Base-by-base conservation (phyloP, 2,113 vertebrate genomes). In the Heteronetta atricapilla region DNA sequence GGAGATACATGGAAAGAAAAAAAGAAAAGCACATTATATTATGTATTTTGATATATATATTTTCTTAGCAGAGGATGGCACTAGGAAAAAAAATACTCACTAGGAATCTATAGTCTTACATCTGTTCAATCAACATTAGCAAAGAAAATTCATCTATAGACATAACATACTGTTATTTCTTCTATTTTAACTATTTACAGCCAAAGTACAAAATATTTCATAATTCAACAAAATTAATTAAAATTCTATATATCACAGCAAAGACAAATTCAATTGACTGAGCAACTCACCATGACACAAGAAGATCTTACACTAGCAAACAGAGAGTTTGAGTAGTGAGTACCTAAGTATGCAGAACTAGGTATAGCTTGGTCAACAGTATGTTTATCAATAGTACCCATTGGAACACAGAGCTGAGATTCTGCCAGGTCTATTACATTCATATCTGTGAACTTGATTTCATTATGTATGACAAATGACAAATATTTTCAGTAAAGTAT, bases 181-280 rank as follows among this genome's bases (percentile, higher is more conserved):
- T 77, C 75, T 74, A 34, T 69, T 94, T 85, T 85, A 78, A 50
- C n/a, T 77, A 40, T 77, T 95, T 89, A 70, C 21, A 81, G 64
- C 4, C 10, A 89, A 6, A 26, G 13, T 19, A 20, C 11, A 89
- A 91, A 92, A 67, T 75, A 84, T 59, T 69, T 87, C 26, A 48
- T 52, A 44, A 64, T 60, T 89, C 20, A 62, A 38, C 15, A 72
- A 84, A 87, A 67, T 33, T 68, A 94, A 53, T 82, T 73, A 48
- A 29, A 88, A 69, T 19, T 58, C 33, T 34, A 14, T 44, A 2
- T 46, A 74, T 64, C 38, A 44, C 20, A 82, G 13, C 29, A 78
- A 89, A 82, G 44, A 89, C 36, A 82, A 96, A 81, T 62, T 40
- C 16, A 69, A 40, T 18, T 59, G 29, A 60, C 14, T 72, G 70